Evolutionary conservation across 2,888 invertebrate genomes (phyloP), one percentile per base, ranked within the genome.

Genomic region (Trichacis sp.): DNA sequence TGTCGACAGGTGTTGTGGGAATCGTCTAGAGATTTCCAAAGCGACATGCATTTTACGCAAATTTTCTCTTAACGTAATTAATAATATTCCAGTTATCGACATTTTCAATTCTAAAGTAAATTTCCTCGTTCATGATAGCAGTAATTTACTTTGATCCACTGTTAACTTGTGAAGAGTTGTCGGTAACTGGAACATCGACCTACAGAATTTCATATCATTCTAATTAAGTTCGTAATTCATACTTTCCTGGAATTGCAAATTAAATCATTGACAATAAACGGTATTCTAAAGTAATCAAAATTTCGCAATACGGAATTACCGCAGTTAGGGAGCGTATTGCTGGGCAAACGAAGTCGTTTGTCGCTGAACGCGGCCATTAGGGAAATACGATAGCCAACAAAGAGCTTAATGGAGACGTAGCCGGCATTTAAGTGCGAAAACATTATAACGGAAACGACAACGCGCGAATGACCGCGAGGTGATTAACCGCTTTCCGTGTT

Each of bases 1-100:
- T 79, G 79, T 66, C 75, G 78, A 68, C 79, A 79, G 79, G 73
- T 79, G 78, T 69, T 76, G 52, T 53, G 49, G 49, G 65, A 45
- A 45, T 15, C 57, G 53, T 69, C 62, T 57, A 18, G 56, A 64
- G 64, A 62, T 64, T 69, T 70, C 57, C n/a, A n/a, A n/a, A n/a
- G n/a, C n/a, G n/a, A n/a, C n/a, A n/a, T n/a, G n/a, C n/a, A n/a
- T n/a, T n/a, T n/a, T n/a, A n/a, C n/a, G n/a, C n/a, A n/a, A n/a
- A n/a, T n/a, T n/a, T n/a, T n/a, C n/a, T n/a, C n/a, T n/a, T n/a
- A n/a, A n/a, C n/a, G n/a, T n/a, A n/a, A n/a, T n/a, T n/a, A n/a
- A n/a, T n/a, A n/a, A n/a, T n/a, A n/a, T n/a, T n/a, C n/a, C n/a
- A n/a, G n/a, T n/a, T n/a, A n/a, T n/a, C n/a, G n/a, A n/a, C n/a